Evolutionary conservation across 2,888 invertebrate genomes (phyloP).

Genomic region (Siphonodentalium dalli): DNA sequence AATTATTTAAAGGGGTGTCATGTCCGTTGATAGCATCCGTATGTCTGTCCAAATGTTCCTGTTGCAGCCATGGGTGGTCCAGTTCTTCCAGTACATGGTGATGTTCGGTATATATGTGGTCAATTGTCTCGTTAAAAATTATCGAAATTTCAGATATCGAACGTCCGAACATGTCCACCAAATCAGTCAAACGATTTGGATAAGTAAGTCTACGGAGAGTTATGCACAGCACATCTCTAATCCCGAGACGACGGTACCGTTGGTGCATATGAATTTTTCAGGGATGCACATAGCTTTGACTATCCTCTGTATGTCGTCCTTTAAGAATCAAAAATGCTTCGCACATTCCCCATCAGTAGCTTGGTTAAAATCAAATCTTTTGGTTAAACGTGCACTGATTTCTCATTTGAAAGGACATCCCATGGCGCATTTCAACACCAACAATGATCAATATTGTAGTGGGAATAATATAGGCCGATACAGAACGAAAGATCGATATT

Average conservation of each 20-base stretch:
- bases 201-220: conserved; percentile 4
- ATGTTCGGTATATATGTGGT: conserved; percentile 2
- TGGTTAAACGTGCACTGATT: no score
- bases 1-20: conserved; percentile 5
- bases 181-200: conserved; percentile 11
- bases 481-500: no score
- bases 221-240: background rate
- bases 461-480: no score
- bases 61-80: background rate
- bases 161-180: background rate
- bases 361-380: no score
- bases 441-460: no score
- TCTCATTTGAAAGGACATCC: no score
- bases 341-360: conserved; percentile 1
- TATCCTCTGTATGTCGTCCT: background rate
- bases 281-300: background rate
- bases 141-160: conserved; percentile 7
- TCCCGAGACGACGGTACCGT: background rate
- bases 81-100: background rate
- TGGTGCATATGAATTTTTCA: background rate
- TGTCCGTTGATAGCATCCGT: conserved; percentile 1
- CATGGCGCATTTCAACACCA: no score
- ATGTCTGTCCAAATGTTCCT: background rate
- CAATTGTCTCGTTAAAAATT: background rate
- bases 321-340: conserved; percentile 1